These are phyloP conservation scores for Neopelma chrysocephalum DNA, from an alignment of 2,797 vertebrate genomes.

Conservation along the genomic window DNA sequence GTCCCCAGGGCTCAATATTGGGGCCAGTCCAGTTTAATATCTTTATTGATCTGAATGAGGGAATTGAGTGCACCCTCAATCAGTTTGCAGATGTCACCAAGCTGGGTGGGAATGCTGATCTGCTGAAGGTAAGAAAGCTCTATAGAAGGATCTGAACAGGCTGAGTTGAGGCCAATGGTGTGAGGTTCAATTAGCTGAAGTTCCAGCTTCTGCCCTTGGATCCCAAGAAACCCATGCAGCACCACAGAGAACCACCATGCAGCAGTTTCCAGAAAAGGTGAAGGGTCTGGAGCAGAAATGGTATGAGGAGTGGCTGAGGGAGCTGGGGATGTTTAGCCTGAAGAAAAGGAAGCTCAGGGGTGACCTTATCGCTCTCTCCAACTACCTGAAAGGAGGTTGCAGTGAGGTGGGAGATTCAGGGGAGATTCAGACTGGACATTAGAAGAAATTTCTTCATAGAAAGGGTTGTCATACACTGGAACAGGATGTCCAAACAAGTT, in stretches of 20 bases:
- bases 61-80: background rate
- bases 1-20: rapidly evolving
- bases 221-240: background rate
- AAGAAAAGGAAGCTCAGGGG: too few relatives aligned
- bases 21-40: background rate
- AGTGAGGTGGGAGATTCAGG: background rate
- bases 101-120: rapidly evolving
- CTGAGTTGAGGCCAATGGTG: background rate
- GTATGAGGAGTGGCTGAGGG: background rate
- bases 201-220: too few relatives aligned
- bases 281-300: background rate
- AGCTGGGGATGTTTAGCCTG: rapidly evolving
- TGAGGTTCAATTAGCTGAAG: background rate
- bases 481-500: background rate
- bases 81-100: background rate
- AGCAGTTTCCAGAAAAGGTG: background rate
- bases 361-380: background rate
- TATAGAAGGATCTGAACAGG: background rate
- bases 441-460: background rate
- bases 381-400: background rate
- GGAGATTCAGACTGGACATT: background rate
- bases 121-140: background rate
- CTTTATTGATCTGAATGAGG: background rate
- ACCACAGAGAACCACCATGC: background rate
- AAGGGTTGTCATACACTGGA: background rate